phyloP scores from a whole-genome alignment of 2,113 vertebrate genomes.

The Dipodomys merriami region DNA sequence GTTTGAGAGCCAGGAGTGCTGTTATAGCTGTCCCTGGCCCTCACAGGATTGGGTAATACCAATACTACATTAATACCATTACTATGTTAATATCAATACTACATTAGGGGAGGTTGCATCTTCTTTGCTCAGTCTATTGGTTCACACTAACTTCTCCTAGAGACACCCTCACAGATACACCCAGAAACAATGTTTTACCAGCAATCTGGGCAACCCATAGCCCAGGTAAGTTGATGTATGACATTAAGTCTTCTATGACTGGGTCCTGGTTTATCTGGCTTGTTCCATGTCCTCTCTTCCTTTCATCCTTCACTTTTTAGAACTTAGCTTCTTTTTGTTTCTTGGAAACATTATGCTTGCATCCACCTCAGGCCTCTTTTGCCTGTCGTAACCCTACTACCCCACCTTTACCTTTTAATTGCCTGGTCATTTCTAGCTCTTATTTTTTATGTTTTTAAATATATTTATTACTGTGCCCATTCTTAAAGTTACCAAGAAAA shows the following conservation, averaged over 20 bases:
- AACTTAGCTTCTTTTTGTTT: neutral
- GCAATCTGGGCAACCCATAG: neutral
- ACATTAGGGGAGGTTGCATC: neutral
- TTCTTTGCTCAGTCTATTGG: neutral
- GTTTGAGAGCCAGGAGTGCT: neutral
- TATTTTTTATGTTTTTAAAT: too few relatives aligned
- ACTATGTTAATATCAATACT: neutral
- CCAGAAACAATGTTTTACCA: neutral
- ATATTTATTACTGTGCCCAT: too few relatives aligned
- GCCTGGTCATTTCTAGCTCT: slow-evolving; percentile 2
- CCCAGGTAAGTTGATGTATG: neutral
- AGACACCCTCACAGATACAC: neutral
- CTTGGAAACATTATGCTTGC: neutral
- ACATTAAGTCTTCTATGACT: neutral
- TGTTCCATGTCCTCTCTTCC: neutral
- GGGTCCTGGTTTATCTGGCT: neutral
- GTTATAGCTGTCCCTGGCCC: too few relatives aligned
- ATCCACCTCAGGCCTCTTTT: neutral
- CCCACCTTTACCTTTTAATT: neutral
- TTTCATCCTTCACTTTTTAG: neutral
- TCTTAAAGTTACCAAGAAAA: too few relatives aligned
- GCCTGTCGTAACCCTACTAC: neutral
- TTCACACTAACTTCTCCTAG: neutral
- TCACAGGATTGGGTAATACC: too few relatives aligned
- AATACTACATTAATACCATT: too few relatives aligned